Percentiles rank a stretch among this genome's conserved stretches.
These are phyloP conservation scores for Rugalucina vietnamica DNA, from an alignment of 2,888 invertebrate species.

Conservation along the genomic window DNA sequence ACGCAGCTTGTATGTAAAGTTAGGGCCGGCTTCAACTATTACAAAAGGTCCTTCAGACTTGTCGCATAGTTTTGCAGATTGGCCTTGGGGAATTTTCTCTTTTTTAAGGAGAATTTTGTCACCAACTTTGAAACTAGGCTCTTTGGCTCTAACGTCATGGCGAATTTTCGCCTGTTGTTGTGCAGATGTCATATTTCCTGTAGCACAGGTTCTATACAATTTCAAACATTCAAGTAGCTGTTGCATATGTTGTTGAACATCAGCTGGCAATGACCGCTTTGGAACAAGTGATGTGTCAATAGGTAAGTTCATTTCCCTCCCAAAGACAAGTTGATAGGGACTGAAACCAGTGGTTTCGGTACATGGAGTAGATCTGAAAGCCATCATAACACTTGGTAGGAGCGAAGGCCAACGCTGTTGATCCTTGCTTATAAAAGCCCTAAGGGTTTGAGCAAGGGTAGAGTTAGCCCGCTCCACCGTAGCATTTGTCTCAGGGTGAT, in stretches of 20 bases:
- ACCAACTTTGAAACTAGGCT: neutral
- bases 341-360: constrained; percentile 47
- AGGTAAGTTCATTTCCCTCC: constrained; percentile 27
- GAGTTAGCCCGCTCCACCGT: constrained; percentile 45
- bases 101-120: neutral
- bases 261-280: neutral
- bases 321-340: constrained; percentile 52
- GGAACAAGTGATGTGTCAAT: constrained; percentile 2
- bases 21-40: neutral
- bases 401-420: constrained; percentile 47
- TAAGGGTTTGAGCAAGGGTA: constrained; percentile 40
- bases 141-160: neutral
- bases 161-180: neutral
- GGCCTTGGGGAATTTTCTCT: neutral
- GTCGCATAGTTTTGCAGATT: neutral
- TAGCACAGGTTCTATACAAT: neutral
- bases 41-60: neutral
- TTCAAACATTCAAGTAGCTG: neutral
- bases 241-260: neutral
- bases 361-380: constrained; percentile 43
- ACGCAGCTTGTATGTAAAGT: neutral
- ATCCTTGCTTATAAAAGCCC: constrained; percentile 42
- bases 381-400: constrained; percentile 56
- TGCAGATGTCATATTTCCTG: neutral
- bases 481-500: constrained; percentile 47